These are phyloP conservation scores for Atta texana DNA, from an alignment of 1,140 invertebrate species.

Conservation along the genomic window DNA sequence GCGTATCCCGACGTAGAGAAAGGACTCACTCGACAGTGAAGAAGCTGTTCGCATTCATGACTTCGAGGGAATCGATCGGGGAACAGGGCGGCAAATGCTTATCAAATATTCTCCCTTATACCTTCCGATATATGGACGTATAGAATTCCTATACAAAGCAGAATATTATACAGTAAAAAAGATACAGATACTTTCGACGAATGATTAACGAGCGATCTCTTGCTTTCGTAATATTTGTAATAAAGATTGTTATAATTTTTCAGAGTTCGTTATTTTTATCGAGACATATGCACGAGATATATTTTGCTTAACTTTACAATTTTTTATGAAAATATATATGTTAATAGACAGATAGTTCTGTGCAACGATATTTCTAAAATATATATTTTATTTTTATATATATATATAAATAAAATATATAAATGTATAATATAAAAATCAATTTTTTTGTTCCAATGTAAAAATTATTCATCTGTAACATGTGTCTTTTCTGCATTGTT, in stretches of 20 bases:
- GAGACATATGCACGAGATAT: background rate
- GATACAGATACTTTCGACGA: background rate
- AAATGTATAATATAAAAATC: background rate
- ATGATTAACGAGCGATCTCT: conserved; percentile 1
- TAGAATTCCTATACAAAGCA: conserved; percentile 2
- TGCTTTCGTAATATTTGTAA: background rate
- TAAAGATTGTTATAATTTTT: conserved; percentile 6
- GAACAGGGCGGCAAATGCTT: conserved; percentile 15
- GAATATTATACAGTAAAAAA: background rate
- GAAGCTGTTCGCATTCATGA: conserved; percentile 53
- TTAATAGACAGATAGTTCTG: conserved; percentile 6
- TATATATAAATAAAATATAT: too few relatives aligned
- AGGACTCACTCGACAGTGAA: conserved; percentile 50
- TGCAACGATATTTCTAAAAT: background rate
- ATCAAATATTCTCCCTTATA: conserved; percentile 31
- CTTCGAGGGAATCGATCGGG: conserved; percentile 54
- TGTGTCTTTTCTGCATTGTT: background rate
- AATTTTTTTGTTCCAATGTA: background rate
- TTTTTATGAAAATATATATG: conserved; percentile 4
- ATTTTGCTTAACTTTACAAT: background rate
- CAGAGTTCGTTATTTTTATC: background rate
- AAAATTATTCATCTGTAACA: conserved; percentile 17
- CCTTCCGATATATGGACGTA: background rate
- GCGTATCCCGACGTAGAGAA: conserved; percentile 31
- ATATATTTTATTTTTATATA: too few relatives aligned